These are phyloP conservation scores for Achatina immaculata DNA, from an alignment of 1,140 invertebrate species.

Conservation along the genomic window DNA sequence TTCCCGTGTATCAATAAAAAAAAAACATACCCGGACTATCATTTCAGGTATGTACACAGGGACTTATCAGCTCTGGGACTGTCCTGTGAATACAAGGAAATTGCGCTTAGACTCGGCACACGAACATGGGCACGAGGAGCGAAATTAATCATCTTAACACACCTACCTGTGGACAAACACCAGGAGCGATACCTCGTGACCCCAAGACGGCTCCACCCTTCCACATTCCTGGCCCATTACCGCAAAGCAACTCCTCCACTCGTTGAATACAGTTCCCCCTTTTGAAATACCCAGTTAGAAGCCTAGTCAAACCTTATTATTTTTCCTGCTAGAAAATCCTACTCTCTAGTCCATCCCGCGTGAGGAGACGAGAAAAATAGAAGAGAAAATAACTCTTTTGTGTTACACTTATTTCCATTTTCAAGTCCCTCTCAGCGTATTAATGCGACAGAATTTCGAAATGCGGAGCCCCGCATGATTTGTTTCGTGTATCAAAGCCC, in stretches of 20 bases:
- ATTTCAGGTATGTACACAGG: too few relatives aligned
- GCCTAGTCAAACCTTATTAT: conserved; percentile 3
- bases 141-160: neutral
- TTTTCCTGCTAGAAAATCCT: conserved; percentile 11
- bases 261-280: neutral
- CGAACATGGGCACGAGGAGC: neutral
- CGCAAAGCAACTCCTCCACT: neutral
- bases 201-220: neutral
- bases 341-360: neutral
- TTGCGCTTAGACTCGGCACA: neutral
- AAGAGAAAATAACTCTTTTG: conserved; percentile 9
- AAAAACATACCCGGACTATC: too few relatives aligned
- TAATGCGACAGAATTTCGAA: neutral
- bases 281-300: neutral
- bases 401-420: conserved; percentile 15
- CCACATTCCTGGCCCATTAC: neutral
- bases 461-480: conserved; percentile 17
- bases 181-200: neutral
- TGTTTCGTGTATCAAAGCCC: conserved; percentile 13
- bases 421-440: neutral
- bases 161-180: neutral
- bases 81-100: neutral
- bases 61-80: too few relatives aligned
- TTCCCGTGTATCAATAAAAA: too few relatives aligned
- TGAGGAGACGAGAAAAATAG: neutral